Base-by-base conservation (phyloP, 2,797 vertebrate species). In the Poeciliopsis gracilis region DNA sequence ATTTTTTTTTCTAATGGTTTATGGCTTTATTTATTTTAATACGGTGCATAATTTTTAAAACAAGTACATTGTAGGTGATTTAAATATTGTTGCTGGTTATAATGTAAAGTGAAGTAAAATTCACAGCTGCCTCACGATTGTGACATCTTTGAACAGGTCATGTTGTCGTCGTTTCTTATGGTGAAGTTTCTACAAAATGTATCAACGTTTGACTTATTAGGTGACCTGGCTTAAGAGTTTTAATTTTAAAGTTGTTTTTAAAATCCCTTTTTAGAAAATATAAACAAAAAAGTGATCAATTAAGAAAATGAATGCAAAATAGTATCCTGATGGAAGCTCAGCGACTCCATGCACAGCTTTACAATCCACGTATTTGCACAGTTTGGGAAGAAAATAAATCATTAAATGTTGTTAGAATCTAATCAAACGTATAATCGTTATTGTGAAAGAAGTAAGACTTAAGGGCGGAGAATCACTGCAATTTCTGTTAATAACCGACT, bases 271-370 rank as follows among this genome's bases (percentile, higher is more conserved):
- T 28, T 12, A n/a, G 20, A 10, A 10, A 63, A 63, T 5, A 38
- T 71, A 1, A 67, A 67, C 25, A n/a, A 41, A 25, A 23, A 70
- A 45, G 25, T 28, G 1, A n/a, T 51, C 23, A 67, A 38, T 12
- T 23, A 67, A 41, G 63, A 67, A 87, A 76, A 82, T 86, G 45
- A 53, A 88, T 16, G 82, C 74, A 79, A 86, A 86, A 36, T 43
- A 16, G 45, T 12, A 2, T 49, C 25, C 30, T 45, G 59, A 43
- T 8, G 45, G 30, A 63, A 72, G 77, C 53, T 83, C 16, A 38
- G 67, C 55, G 57, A 67, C 4, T 23, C 46, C 71, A 33, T 72
- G 77, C 88, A 90, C 88, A 83, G 88, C 88, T 86, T 59, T 84
- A 36, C 78, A 75, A 76, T 87, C 84, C 78, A 85, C 86, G 86